Base-by-base conservation (phyloP, 2,797 vertebrate species). In the Bradypodion ventrale region DNA sequence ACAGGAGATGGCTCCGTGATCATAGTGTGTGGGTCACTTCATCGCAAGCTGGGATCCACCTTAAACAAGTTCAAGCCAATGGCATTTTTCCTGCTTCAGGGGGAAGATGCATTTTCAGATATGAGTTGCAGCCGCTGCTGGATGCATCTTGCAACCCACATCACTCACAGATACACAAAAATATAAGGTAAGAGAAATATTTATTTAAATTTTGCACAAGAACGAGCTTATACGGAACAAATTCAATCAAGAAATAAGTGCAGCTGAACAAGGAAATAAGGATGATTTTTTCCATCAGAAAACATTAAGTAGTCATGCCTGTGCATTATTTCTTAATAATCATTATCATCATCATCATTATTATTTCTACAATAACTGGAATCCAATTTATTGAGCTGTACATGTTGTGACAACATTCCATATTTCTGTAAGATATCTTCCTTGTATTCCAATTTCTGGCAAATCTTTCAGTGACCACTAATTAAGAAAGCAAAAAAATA, bases 191-290 rank as follows among this genome's bases (percentile, higher is more conserved):
- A 96, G 96, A 96, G 96, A 98, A 98, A 98, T 97, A 98, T 99
- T 99, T 99, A 99, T 99, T 99, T 98, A 96, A 98, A 97, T 96
- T 95, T 97, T 96, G 95, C 98, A 98, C 98, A 97, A 97, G 96
- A 98, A 98, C 97, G 92, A 98, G 97, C 97, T 96, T 94, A 95
- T 96, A 96, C 96, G 92, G 95, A 95, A 95, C 95, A 95, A 94
- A 96, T 95, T 95, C 93, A 95, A 96, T 94, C 95, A 95, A 95
- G 94, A 96, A 95, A 95, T 96, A 97, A 97, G 95, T 95, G 96
- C 96, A 97, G 97, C 96, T 95, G 96, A 97, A 96, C 95, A 96
- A 97, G 96, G 94, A 96, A 97, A 96, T 95, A 96, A 95, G 96
- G 94, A 96, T 97, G 95, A 97, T 93, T 96, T 95, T 93, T 95